These are phyloP conservation scores for Polietes domitor DNA, from an alignment of 2,888 invertebrate species.

Conservation along the genomic window DNA sequence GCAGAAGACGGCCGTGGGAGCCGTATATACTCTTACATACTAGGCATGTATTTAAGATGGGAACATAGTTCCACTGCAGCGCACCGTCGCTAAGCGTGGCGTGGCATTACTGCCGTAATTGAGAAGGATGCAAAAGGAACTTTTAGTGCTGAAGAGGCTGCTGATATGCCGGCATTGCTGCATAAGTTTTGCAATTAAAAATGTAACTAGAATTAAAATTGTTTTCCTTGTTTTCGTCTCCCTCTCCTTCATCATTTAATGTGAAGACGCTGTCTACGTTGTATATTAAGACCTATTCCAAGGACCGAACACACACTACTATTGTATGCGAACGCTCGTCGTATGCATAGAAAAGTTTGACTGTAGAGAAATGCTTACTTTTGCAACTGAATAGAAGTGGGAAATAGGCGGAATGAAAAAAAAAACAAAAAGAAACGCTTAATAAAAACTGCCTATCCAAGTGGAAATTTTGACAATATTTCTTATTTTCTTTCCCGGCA, in stretches of 20 bases:
- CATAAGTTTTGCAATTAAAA: conserved; percentile 61
- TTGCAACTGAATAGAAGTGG: conserved; percentile 28
- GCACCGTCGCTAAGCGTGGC: too few relatives aligned
- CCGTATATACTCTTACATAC: too few relatives aligned
- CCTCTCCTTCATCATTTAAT: too few relatives aligned
- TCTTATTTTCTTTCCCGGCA: not conserved
- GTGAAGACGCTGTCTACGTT: not conserved
- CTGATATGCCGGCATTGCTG: conserved; percentile 43
- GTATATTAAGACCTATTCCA: not conserved
- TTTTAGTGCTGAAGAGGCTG: conserved; percentile 28
- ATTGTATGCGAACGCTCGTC: too few relatives aligned
- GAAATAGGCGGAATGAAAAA: not conserved
- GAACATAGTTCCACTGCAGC: too few relatives aligned
- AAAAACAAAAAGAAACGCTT: not conserved
- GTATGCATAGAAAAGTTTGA: not conserved
- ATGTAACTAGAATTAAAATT: conserved; percentile 59
- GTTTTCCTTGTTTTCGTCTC: conserved; percentile 13
- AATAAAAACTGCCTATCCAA: conserved; percentile 34
- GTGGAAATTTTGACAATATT: conserved; percentile 12
- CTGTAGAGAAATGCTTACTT: conserved; percentile 55
- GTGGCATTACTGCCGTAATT: not conserved
- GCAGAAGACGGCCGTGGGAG: not conserved
- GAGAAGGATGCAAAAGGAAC: not conserved
- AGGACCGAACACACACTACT: too few relatives aligned
- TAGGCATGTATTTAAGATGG: too few relatives aligned